Conservation (phyloP, 2,797 vertebrate species). For the Cirrhinus mrigala region DNA sequence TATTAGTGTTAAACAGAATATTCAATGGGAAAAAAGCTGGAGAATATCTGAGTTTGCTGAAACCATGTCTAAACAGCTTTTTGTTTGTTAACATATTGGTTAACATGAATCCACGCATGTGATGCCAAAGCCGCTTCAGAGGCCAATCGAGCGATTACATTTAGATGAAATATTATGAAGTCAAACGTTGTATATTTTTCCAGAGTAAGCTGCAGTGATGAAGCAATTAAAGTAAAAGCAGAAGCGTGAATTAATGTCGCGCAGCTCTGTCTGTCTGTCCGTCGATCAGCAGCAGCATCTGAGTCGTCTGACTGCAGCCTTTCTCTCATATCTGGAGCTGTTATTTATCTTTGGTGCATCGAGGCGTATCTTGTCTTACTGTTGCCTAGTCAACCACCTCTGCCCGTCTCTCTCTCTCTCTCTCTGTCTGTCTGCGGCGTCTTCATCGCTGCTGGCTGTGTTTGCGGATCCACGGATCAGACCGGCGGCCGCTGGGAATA, state of each 20-base stretch:
- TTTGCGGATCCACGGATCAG: conserved; percentile 49
- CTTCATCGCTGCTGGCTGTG: conserved; percentile 44
- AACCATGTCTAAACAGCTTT: not conserved
- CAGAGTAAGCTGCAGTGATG: not conserved
- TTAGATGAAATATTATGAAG: not conserved
- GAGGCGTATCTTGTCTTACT: conserved; percentile 58
- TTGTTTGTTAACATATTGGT: not conserved
- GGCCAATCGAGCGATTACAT: not conserved
- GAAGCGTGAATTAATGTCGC: not conserved
- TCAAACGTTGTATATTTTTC: not conserved
- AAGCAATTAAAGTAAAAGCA: not conserved
- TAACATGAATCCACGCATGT: not conserved
- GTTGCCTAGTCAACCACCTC: conserved; percentile 65
- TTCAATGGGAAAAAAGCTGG: not conserved
- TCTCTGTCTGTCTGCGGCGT: conserved; percentile 55
- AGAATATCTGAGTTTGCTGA: not conserved
- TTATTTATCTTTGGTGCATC: conserved; percentile 61
- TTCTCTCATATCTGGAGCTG: conserved; percentile 33
- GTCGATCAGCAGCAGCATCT: not conserved
- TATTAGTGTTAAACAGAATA: not conserved
- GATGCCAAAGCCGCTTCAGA: not conserved
- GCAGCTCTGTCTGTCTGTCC: not conserved
- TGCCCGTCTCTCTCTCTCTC: not conserved
- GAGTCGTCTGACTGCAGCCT: not conserved
- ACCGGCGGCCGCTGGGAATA: conserved; percentile 45